Conservation (phyloP, 2,113 vertebrate genomes). For the Chascanopsetta lugubris region DNA sequence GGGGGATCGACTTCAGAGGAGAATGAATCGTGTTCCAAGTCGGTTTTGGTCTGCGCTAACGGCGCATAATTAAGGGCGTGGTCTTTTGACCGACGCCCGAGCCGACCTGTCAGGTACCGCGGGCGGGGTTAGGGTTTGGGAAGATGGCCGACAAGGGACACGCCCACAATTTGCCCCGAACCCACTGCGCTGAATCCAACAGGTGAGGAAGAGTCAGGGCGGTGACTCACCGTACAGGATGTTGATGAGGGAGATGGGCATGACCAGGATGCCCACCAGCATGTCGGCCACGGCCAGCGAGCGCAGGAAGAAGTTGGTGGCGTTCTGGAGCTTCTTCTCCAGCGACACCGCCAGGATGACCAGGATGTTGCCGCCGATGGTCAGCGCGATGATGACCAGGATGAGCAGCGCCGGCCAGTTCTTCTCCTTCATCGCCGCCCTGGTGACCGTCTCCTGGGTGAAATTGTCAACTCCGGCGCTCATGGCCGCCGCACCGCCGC, state of each 20-base stretch:
- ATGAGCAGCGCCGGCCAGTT: constrained; percentile 94
- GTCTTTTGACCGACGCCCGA: no score
- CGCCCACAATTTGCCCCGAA: no score
- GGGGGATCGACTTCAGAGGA: no score
- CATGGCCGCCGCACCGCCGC: constrained; percentile 41
- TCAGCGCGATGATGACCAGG: constrained; percentile 86
- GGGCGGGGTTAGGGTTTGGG: no score
- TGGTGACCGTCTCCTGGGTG: constrained; percentile 67
- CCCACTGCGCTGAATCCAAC: no score
- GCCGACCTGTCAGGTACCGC: no score
- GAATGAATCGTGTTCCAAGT: no score
- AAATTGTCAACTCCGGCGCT: constrained; percentile 72
- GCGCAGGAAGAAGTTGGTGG: constrained; percentile 98
- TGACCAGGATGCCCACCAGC: constrained; percentile 94
- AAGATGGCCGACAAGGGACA: no score
- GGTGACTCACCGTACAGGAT: constrained; percentile 96
- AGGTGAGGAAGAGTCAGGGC: no score
- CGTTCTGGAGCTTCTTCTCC: constrained; percentile 97
- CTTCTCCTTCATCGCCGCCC: constrained; percentile 78
- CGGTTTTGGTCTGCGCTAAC: no score
- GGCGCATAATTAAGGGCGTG: no score
- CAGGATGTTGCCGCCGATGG: constrained; percentile 94
- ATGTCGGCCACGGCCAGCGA: constrained; percentile 97
- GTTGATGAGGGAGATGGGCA: constrained; percentile 96
- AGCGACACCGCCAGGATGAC: constrained; percentile 96